Percentiles rank a stretch among this genome's conserved stretches.
These are phyloP conservation scores for Andrena fulva DNA, from an alignment of 2,888 invertebrate species.

Conservation along the genomic window DNA sequence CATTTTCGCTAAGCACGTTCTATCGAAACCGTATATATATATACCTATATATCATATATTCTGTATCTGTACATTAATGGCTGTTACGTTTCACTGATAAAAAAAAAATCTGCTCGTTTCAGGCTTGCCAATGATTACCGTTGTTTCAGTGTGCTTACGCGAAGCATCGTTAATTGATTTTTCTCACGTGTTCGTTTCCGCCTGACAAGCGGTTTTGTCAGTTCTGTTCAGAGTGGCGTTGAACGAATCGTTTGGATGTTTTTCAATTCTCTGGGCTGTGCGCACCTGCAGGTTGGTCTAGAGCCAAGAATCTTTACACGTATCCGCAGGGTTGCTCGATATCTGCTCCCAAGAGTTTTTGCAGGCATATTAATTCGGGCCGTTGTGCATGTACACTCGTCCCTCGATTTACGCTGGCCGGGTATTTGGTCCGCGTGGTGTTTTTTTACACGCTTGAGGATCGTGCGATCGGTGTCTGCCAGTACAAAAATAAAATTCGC, in stretches of 20 bases:
- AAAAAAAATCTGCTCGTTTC: slow-evolving; percentile 65
- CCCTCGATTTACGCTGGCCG: background rate
- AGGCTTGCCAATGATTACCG: slow-evolving; percentile 68
- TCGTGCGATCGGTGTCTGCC: too few species aligned
- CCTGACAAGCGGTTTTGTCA: slow-evolving; percentile 5
- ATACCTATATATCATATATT: slow-evolving; percentile 40
- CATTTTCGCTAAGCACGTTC: slow-evolving; percentile 70
- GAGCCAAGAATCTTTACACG: background rate
- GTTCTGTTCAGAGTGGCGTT: slow-evolving; percentile 21
- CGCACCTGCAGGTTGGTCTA: background rate
- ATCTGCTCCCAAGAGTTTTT: slow-evolving; percentile 3
- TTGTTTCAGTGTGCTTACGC: slow-evolving; percentile 71
- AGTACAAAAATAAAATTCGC: too few species aligned
- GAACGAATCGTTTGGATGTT: background rate
- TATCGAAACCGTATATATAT: slow-evolving; percentile 25
- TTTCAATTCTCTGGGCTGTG: background rate
- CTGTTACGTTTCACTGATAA: slow-evolving; percentile 68
- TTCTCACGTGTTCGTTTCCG: slow-evolving; percentile 7
- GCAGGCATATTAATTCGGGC: background rate
- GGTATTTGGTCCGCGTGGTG: background rate
- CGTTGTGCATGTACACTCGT: background rate
- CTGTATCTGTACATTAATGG: slow-evolving; percentile 70
- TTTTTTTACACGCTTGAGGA: too few species aligned
- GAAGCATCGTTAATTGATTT: slow-evolving; percentile 52
- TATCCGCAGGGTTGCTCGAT: background rate